A percentile compares a stretch with the other conserved stretches of the same genome.
Evolutionary conservation across 2,113 vertebrate species (phyloP).

Genomic region (Myxocyprinus asiaticus): DNA sequence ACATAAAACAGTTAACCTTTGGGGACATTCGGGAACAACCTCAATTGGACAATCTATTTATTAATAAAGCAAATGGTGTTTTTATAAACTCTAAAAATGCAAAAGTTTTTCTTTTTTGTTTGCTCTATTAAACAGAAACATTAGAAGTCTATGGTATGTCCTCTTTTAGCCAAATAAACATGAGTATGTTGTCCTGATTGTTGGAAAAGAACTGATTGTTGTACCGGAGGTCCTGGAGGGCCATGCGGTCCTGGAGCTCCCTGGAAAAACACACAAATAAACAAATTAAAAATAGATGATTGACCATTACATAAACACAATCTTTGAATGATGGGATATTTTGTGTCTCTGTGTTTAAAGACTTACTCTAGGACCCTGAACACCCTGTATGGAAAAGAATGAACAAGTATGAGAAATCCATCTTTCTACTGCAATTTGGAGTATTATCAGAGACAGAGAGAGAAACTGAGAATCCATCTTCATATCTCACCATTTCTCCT

Average conservation of each 20-base stretch:
- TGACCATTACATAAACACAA: neutral
- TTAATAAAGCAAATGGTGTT: no score
- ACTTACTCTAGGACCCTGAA: conserved; percentile 90
- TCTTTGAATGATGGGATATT: neutral
- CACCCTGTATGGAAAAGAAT: conserved; percentile 76
- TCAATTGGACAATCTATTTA: no score
- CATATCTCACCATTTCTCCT: conserved; percentile 83
- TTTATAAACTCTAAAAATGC: no score
- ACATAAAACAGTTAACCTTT: conserved; percentile 35
- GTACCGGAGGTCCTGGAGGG: conserved; percentile 88
- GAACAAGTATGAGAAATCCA: neutral
- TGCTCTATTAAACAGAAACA: no score
- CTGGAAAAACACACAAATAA: conserved; percentile 58
- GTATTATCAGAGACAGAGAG: neutral
- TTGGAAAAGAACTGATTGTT: conserved; percentile 46
- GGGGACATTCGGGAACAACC: no score
- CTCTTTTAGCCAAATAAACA: no score
- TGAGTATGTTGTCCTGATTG: no score
- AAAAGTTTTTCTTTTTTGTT: no score
- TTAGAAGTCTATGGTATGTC: no score
- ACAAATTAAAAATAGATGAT: neutral
- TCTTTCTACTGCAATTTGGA: neutral
- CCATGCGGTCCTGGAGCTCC: conserved; percentile 91
- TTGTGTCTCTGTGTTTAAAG: neutral
- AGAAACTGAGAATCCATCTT: neutral